A percentile compares a stretch with the other conserved stretches of the same genome.
Conservation (phyloP, 1,140 invertebrate species). For the Ostrea edulis region DNA sequence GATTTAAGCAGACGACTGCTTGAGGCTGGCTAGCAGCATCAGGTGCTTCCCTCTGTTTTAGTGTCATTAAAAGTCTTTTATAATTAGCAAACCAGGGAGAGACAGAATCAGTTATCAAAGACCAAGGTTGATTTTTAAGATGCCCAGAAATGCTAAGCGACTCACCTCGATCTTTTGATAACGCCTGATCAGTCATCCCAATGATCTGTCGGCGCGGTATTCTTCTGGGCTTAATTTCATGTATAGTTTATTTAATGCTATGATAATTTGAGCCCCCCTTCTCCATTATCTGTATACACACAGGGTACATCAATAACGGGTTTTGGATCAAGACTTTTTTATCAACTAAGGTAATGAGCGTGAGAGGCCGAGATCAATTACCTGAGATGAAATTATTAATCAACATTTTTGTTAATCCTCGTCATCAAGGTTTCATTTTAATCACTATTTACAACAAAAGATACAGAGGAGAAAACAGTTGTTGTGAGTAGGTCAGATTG, state of each 20-base stretch:
- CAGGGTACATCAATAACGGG: constrained; percentile 24
- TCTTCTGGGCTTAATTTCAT: constrained; percentile 35
- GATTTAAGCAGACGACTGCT: constrained; percentile 8
- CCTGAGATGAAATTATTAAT: constrained; percentile 31
- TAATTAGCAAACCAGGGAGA: constrained; percentile 24
- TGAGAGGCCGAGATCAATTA: neutral
- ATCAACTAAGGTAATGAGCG: constrained; percentile 20
- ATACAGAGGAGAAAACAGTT: constrained; percentile 3
- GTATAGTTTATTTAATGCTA: constrained; percentile 40
- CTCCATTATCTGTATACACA: constrained; percentile 20
- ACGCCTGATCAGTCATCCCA: constrained; percentile 23
- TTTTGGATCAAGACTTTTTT: neutral
- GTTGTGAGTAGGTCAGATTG: neutral
- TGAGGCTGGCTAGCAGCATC: neutral
- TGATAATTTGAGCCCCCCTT: constrained; percentile 23
- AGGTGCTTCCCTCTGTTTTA: constrained; percentile 21
- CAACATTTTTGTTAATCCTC: constrained; percentile 36
- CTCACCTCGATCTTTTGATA: constrained; percentile 23
- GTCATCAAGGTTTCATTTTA: constrained; percentile 35
- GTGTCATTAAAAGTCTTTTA: constrained; percentile 34
- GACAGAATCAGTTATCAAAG: constrained; percentile 39
- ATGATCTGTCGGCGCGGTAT: constrained; percentile 4
- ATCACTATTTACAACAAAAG: constrained; percentile 15
- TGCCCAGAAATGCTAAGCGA: constrained; percentile 12
- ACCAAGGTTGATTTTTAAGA: constrained; percentile 1